These are phyloP conservation scores for Spizella passerina DNA, from an alignment of 2,797 vertebrate species.

Conservation along the genomic window DNA sequence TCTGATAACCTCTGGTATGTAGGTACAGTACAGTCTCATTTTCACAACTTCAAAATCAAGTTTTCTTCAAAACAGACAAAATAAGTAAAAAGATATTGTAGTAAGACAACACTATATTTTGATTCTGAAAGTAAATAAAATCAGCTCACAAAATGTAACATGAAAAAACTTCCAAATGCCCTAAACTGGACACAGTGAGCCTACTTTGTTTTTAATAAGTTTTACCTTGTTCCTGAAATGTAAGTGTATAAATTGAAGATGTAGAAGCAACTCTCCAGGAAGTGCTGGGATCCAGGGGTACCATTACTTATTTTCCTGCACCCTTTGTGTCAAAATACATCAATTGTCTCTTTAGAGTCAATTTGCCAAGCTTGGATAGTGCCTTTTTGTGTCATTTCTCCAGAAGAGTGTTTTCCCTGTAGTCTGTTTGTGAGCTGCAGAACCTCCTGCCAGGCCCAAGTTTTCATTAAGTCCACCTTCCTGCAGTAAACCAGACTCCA, in stretches of 20 bases:
- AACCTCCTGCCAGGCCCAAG: not conserved
- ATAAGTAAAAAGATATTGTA: not conserved
- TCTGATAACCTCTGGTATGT: not conserved
- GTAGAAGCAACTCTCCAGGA: not conserved
- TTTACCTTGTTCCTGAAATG: not conserved
- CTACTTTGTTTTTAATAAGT: not conserved
- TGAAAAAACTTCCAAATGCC: not conserved
- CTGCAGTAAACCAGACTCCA: not conserved
- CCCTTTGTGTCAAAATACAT: not conserved
- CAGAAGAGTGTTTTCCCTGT: rapidly evolving
- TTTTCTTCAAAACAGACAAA: not conserved
- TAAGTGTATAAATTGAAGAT: not conserved
- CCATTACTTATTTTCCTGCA: not conserved
- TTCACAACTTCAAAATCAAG: not conserved
- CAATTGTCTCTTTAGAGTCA: not conserved
- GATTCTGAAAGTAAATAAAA: not conserved
- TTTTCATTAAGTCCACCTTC: slow-evolving; percentile 15
- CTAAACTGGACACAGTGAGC: not conserved
- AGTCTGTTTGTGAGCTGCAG: not conserved
- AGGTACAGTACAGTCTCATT: not conserved
- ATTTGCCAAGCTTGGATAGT: not conserved
- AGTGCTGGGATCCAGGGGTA: not conserved
- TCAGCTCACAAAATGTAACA: not conserved
- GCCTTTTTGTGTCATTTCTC: not conserved
- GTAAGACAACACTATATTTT: not conserved